Percentiles rank a stretch among this genome's conserved stretches.
Evolutionary conservation across 2,888 invertebrate species (phyloP).

Genomic region (Diabrotica balteata): DNA sequence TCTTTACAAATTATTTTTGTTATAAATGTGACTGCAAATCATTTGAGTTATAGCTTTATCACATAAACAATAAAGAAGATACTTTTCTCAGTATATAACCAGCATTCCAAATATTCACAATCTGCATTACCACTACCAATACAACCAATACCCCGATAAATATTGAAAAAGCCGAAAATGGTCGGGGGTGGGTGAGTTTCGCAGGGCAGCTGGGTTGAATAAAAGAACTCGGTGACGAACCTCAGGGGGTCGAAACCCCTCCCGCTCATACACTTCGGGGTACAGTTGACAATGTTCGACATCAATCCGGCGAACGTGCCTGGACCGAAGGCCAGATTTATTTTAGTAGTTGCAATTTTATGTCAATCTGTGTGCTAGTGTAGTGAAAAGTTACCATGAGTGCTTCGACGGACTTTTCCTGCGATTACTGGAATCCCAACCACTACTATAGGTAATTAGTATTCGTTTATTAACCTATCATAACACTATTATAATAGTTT

Average conservation of each 20-base stretch:
- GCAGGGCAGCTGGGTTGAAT: slow-evolving; percentile 61
- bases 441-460: slow-evolving; percentile 28
- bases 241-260: slow-evolving; percentile 58
- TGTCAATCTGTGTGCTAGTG: slow-evolving; percentile 38
- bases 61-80: slow-evolving; percentile 2
- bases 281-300: slow-evolving; percentile 61
- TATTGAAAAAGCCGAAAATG: slow-evolving; percentile 56
- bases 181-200: slow-evolving; percentile 59
- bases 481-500: too few relatives aligned
- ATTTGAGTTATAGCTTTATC: too few relatives aligned
- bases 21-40: too few relatives aligned
- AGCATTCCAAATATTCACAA: slow-evolving; percentile 49
- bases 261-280: slow-evolving; percentile 56
- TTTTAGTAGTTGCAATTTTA: slow-evolving; percentile 44
- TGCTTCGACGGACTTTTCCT: slow-evolving; percentile 49
- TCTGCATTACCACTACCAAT: slow-evolving; percentile 47
- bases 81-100: slow-evolving; percentile 9
- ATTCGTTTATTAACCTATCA: not conserved
- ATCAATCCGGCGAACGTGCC: slow-evolving; percentile 58
- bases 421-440: slow-evolving; percentile 53
- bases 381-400: slow-evolving; percentile 49
- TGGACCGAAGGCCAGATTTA: slow-evolving; percentile 52
- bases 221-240: slow-evolving; percentile 59
- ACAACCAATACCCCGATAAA: slow-evolving; percentile 54
- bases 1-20: too few relatives aligned